phyloP scores from a whole-genome alignment of 2,888 invertebrate genomes.

The Pyrrhia umbra region DNA sequence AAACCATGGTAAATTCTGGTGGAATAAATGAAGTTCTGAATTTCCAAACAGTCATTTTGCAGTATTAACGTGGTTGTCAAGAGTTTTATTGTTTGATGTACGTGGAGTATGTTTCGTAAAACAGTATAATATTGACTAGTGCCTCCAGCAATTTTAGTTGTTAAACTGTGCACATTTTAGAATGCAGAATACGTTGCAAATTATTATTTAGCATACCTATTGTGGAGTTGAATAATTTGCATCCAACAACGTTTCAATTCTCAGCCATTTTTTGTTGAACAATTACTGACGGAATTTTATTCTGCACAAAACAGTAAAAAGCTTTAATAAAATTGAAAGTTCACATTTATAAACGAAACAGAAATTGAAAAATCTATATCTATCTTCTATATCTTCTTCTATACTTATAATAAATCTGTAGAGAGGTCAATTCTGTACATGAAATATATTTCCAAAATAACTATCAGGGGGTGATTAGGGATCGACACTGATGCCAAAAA shows the following conservation, averaged over 20 bases:
- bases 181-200: conserved; percentile 40
- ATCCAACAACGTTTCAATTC: conserved; percentile 43
- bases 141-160: conserved; percentile 46
- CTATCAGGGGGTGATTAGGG: too few species aligned
- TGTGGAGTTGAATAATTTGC: conserved; percentile 45
- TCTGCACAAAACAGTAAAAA: not conserved
- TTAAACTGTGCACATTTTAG: conserved; percentile 36
- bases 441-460: too few species aligned
- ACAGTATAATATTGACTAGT: conserved; percentile 48
- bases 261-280: conserved; percentile 32
- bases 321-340: not conserved
- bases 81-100: conserved; percentile 51
- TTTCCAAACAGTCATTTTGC: conserved; percentile 37
- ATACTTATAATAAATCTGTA: too few species aligned
- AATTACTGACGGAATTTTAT: conserved; percentile 19
- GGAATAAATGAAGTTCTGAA: conserved; percentile 49
- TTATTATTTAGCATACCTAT: conserved; percentile 53
- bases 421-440: too few species aligned
- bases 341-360: not conserved
- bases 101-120: conserved; percentile 37
- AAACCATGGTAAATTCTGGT: conserved; percentile 43
- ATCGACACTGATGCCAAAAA: too few species aligned
- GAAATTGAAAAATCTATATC: too few species aligned
- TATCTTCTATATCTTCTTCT: too few species aligned
- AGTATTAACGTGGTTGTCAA: conserved; percentile 42